Evolutionary conservation across 1,140 invertebrate genomes (phyloP), one percentile per base, ranked within the genome.

Genomic region (Planococcus citri): DNA sequence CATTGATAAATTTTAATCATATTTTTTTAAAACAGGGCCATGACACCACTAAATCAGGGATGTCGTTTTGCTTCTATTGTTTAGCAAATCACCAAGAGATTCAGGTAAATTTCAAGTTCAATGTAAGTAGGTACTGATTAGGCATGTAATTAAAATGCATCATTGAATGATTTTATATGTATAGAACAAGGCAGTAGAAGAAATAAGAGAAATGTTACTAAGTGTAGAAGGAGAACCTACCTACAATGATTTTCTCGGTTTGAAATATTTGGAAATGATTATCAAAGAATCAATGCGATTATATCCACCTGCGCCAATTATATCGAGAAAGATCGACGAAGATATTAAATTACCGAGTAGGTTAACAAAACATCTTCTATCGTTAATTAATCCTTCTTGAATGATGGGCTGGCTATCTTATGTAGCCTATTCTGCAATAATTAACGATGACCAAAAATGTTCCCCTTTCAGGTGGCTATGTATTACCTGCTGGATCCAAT

Each of bases 251-350:
- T 76, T 88, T 0, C 75, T 79, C 29, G 78, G 80, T 27, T 79
- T 89, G 79, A 81, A 80, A 21, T 88, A 87, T 73, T 74, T 88
- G 76, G 87, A 89, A 72, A 83, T 83, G 79, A 82, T 85, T 1
- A 76, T 84, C 27, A 86, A 80, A 73, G 80, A 82, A 72, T 76
- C 77, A 0, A 72, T 81, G 68, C 72, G 82, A 17, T 61, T 84
- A 1, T 84, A 80, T 73, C 83, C 85, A 0, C 78, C 81, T 20
- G 83, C 84, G 10, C 83, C 84, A 20, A 74, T 80, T 14, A 76
- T 84, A 72, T 81, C 77, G 1, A 72, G 83, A 68, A 74, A 76
- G 70, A 73, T 80, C 0, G 73, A 71, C 10, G 78, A 80, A 70
- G 81, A 78, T 20, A 24, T 77, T 0, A 57, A 73, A 3, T 73